Percentiles rank a stretch among this genome's conserved stretches.
These are phyloP conservation scores for Desmodus rotundus DNA, from an alignment of 2,113 vertebrate genomes.

Conservation along the genomic window DNA sequence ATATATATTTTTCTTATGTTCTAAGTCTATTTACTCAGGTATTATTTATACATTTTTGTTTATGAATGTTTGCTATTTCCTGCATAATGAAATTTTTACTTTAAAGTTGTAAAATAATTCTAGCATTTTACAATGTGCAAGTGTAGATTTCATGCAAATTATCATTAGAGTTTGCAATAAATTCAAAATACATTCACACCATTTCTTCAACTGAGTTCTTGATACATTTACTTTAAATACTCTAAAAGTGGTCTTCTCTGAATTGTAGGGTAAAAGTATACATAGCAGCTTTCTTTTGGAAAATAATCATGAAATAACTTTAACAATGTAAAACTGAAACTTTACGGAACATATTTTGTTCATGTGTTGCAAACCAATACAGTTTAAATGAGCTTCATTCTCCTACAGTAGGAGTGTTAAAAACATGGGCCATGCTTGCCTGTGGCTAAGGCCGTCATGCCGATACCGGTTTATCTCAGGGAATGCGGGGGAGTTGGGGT, in stretches of 20 bases:
- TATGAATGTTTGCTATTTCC: constrained; percentile 28
- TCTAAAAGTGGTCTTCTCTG: background rate
- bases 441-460: background rate
- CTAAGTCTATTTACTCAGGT: background rate
- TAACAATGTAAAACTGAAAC: background rate
- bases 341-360: constrained; percentile 21
- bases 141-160: background rate
- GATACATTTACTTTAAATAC: background rate
- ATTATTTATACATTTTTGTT: background rate
- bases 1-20: background rate
- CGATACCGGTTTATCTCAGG: constrained; percentile 28
- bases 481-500: background rate
- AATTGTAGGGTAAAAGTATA: background rate
- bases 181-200: constrained; percentile 4
- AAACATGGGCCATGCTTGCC: background rate
- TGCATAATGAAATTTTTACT: background rate
- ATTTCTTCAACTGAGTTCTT: constrained; percentile 28
- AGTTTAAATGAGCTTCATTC: background rate
- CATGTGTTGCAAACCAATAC: background rate
- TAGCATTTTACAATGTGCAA: background rate
- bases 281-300: background rate
- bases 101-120: constrained; percentile 31
- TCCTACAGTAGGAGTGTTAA: background rate
- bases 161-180: background rate
- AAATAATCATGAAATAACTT: background rate